A percentile compares a stretch with the other conserved stretches of the same genome.
Evolutionary conservation across 1,140 invertebrate species (phyloP).

Genomic region (Thrips palmi): DNA sequence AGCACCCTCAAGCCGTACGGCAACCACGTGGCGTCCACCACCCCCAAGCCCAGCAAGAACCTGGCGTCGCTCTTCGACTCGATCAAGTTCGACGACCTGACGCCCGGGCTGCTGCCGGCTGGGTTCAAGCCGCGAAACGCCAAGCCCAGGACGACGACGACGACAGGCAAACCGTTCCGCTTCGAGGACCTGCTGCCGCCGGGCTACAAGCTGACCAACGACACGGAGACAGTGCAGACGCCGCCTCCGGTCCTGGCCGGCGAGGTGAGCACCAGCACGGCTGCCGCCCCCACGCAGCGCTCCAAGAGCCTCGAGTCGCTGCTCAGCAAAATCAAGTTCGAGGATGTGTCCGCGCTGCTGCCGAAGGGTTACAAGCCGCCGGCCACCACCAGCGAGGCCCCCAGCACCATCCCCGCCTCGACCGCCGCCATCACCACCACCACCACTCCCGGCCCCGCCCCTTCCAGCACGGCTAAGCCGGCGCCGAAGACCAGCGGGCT

Average conservation of each 20-base stretch:
- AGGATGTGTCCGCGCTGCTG: conserved; percentile 38
- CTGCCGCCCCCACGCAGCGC: conserved; percentile 4
- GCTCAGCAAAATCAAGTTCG: conserved; percentile 16
- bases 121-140: conserved; percentile 37
- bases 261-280: conserved; percentile 4
- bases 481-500: not conserved
- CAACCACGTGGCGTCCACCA: conserved; percentile 1
- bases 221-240: conserved; percentile 23
- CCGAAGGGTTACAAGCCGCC: conserved; percentile 42
- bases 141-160: conserved; percentile 26
- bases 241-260: too few species aligned
- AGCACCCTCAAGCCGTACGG: conserved; percentile 1
- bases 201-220: conserved; percentile 13
- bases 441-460: too few species aligned
- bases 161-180: conserved; percentile 10
- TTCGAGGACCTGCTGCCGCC: conserved; percentile 9
- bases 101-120: conserved; percentile 32
- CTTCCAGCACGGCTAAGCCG: not conserved
- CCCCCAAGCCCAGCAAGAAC: conserved; percentile 22
- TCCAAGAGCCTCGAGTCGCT: conserved; percentile 4
- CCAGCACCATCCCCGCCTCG: conserved; percentile 18
- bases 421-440: conserved; percentile 1
- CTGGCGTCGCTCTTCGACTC: conserved; percentile 27
- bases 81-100: conserved; percentile 37
- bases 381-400: conserved; percentile 20